Conservation (phyloP, 2,797 vertebrate genomes). For the Peromyscus nudipes region DNA sequence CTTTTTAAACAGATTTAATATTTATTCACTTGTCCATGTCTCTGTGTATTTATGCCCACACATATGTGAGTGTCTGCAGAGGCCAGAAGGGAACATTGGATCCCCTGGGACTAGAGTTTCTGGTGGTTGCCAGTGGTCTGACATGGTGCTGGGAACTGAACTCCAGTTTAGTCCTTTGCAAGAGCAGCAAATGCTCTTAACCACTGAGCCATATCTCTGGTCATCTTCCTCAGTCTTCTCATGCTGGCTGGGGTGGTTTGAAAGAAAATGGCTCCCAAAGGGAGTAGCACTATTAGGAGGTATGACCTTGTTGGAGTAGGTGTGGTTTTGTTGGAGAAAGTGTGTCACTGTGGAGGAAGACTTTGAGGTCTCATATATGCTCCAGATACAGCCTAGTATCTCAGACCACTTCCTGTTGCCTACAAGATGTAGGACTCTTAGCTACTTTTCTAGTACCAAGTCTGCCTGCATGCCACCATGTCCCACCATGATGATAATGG, state of each 20-base stretch:
- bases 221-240: not conserved
- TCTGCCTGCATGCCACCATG: not conserved
- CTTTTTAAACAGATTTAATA: not conserved
- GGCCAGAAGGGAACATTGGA: not conserved
- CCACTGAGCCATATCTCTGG: not conserved
- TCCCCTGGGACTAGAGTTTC: not conserved
- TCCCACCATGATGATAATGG: not conserved
- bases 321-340: not conserved
- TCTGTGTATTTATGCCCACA: not conserved
- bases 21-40: not conserved
- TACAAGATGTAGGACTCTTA: not conserved
- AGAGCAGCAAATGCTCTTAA: not conserved
- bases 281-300: not conserved
- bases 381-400: not conserved
- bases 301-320: too few species aligned
- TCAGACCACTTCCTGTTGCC: not conserved
- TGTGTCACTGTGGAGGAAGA: not conserved
- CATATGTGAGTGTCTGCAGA: not conserved
- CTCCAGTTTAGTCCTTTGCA: not conserved
- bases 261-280: not conserved
- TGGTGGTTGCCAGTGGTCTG: not conserved
- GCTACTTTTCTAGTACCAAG: not conserved
- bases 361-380: not conserved
- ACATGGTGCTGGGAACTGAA: not conserved
- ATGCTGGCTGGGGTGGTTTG: not conserved